Percentiles rank a stretch among this genome's conserved stretches.
These are phyloP conservation scores for Scrobipalpa costella DNA, from an alignment of 2,888 invertebrate species.

Conservation along the genomic window DNA sequence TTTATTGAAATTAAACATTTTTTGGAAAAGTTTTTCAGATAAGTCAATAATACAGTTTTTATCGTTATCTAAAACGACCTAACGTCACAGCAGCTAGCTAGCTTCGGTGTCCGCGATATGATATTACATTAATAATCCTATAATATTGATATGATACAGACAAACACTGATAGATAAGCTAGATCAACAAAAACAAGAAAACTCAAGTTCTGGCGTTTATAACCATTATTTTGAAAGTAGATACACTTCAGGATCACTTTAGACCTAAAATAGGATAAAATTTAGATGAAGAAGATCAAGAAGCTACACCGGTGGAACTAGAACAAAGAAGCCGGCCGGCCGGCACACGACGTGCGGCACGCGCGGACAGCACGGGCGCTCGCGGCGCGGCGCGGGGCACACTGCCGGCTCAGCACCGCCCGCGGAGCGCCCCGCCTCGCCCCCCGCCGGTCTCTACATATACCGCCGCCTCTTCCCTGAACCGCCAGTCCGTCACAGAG, in stretches of 20 bases:
- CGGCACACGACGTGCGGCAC: slow-evolving; percentile 46
- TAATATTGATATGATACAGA: not conserved
- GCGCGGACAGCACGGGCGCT: slow-evolving; percentile 56
- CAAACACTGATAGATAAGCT: slow-evolving; percentile 15
- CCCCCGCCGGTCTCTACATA: slow-evolving; percentile 73
- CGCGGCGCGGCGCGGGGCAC: slow-evolving; percentile 62
- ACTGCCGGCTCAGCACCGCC: slow-evolving; percentile 45
- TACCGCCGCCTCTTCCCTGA: slow-evolving; percentile 59
- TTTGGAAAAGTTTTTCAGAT: not conserved
- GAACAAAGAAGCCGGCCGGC: slow-evolving; percentile 76
- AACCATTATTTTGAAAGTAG: too few species aligned
- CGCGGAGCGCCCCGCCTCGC: slow-evolving; percentile 53
- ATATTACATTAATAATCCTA: slow-evolving; percentile 17
- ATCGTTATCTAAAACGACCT: slow-evolving; percentile 3
- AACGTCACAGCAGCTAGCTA: slow-evolving; percentile 22
- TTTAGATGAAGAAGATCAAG: not conserved
- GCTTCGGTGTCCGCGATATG: slow-evolving; percentile 19
- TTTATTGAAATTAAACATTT: not conserved
- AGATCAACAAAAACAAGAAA: slow-evolving; percentile 9
- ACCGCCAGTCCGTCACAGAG: slow-evolving; percentile 77
- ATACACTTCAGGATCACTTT: not conserved
- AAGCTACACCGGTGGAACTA: slow-evolving; percentile 34
- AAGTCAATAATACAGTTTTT: not conserved
- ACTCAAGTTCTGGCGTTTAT: not conserved
- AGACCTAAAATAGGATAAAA: not conserved